phyloP scores from a whole-genome alignment of 2,113 vertebrate genomes.

The Polyodon spathula region DNA sequence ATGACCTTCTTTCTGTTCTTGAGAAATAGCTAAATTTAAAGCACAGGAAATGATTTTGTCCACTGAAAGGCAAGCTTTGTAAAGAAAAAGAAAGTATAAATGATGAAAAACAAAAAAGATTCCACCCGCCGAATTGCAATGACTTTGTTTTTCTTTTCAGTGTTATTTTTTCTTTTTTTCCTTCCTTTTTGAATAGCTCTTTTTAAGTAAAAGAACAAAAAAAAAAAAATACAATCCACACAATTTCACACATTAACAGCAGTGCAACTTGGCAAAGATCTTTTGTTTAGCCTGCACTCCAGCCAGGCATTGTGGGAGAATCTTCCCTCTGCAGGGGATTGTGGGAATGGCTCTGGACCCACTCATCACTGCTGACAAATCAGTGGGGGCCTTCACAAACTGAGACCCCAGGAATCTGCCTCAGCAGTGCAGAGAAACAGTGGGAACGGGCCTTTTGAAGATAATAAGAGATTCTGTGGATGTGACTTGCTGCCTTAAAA shows the following conservation, averaged over 20 bases:
- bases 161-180: no score
- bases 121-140: no score
- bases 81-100: no score
- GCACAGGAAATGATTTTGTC: no score
- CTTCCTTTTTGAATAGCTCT: no score
- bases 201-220: constrained; percentile 16
- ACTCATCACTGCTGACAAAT: constrained; percentile 63
- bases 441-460: constrained; percentile 46
- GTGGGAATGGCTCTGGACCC: constrained; percentile 58
- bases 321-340: constrained; percentile 55
- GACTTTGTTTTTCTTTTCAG: no score
- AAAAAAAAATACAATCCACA: constrained; percentile 37
- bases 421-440: constrained; percentile 39
- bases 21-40: no score
- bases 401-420: constrained; percentile 46
- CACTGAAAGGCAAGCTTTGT: no score
- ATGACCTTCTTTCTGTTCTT: no score
- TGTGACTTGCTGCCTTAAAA: constrained; percentile 49
- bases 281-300: constrained; percentile 52
- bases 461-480: constrained; percentile 41
- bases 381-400: constrained; percentile 60
- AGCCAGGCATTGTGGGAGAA: constrained; percentile 58
- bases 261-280: constrained; percentile 33
- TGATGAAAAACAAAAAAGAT: no score
- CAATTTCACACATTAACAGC: constrained; percentile 42